Percentiles rank a stretch among this genome's conserved stretches.
Evolutionary conservation across 1,140 invertebrate species (phyloP).

Genomic region (Maniola jurtina): DNA sequence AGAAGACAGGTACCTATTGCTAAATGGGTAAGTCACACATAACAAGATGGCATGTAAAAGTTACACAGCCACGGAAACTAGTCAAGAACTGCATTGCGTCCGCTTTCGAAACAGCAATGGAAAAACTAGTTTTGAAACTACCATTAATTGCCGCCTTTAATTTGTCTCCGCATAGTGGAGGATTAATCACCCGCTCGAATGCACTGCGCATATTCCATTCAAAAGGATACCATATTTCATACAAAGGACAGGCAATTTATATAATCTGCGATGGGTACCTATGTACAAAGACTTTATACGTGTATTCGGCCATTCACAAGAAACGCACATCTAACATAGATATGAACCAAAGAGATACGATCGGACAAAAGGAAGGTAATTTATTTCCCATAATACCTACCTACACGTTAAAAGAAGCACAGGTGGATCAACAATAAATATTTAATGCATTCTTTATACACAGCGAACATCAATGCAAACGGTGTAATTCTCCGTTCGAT

Average conservation of each 20-base stretch:
- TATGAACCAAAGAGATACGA: too few relatives aligned
- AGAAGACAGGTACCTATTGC: neutral
- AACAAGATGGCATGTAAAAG: conserved; percentile 30
- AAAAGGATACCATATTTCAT: conserved; percentile 3
- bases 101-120: conserved; percentile 50
- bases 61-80: conserved; percentile 40
- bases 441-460: conserved; percentile 1
- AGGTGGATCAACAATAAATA: neutral
- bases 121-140: conserved; percentile 46
- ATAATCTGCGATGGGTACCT: neutral
- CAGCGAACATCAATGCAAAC: conserved; percentile 12
- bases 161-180: conserved; percentile 9
- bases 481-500: neutral
- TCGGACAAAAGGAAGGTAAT: too few relatives aligned
- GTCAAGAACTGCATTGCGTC: conserved; percentile 57
- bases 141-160: conserved; percentile 25
- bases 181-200: conserved; percentile 4
- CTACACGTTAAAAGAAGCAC: neutral
- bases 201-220: conserved; percentile 6
- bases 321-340: neutral
- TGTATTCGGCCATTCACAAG: neutral
- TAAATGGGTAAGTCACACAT: neutral
- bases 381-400: neutral
- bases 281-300: neutral
- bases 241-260: neutral